Base-by-base conservation (phyloP, 2,888 invertebrate genomes). In the Ellobium chinense region DNA sequence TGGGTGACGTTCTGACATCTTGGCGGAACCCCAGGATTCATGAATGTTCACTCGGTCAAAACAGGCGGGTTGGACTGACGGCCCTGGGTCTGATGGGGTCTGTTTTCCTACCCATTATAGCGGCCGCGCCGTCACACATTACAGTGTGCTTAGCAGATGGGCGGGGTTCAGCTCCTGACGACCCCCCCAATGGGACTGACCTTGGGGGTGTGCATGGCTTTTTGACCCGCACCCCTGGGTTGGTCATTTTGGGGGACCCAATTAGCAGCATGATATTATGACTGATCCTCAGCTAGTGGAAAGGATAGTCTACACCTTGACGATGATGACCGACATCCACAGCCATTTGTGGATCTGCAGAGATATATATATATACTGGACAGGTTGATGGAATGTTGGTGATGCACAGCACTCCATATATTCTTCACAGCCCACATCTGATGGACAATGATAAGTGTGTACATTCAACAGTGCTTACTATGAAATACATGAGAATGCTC, bases 101-200 rank as follows among this genome's bases (percentile, higher is more conserved):
- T 29, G 56, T 36, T n/a, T 18, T 24, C n/a, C 56, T 60, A 34
- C 58, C 39, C 69, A 60, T 0, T 37, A 37, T 69, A 77, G 77
- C 77, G 77, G 77, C 77, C 60, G 77, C 77, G 77, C 77, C 77
- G 24, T 78, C 78, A 78, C 78, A 78, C 78, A 36, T 31, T 56
- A 34, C 9, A 70, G 78, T 78, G 78, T 78, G 78, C 78, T 70
- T 46, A 31, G 78, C 70, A 46, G 78, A 1, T 62, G 70, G 63
- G 62, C 34, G 27, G 29, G 54, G 70, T 5, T 24, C 18, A 34
- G 3, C 46, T 24, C 27, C 69, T 24, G 37, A 46, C 34, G 39
- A 72, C 58, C 63, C 54, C 78, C 78, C 78, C 70, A 60, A 63
- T 29, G 27, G n/a, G 63, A 58, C 58, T 37, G 69, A 66, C 36